Evolutionary conservation across 1,140 invertebrate species (phyloP), one percentile per base, ranked within the genome.

Genomic region (Papilio glaucus): DNA sequence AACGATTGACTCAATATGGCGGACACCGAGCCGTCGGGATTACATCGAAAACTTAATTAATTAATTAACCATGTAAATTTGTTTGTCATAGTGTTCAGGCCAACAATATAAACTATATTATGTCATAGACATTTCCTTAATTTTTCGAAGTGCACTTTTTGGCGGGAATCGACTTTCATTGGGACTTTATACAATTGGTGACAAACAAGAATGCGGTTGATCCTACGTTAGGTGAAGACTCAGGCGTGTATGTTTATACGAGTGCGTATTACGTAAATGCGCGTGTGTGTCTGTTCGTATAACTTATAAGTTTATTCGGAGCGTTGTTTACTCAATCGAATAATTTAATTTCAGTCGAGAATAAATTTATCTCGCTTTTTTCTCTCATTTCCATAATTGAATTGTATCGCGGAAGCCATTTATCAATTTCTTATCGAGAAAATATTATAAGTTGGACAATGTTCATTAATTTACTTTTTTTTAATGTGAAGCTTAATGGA

Each of bases 341-440:
- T 15, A 62, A 38, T 65, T 39, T 7, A 1, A 41, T 39, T 65
- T 6, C 29, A 39, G 8, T 21, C 15, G 21, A 65, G 13, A 39
- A 65, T 65, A 37, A 62, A 37, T 62, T 33, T 39, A 65, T 38
- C 33, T n/a, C n/a, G n/a, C n/a, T n/a, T 33, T 33, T 37, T 37
- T 38, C 37, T 65, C 37, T 38, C 62, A 65, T 65, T 65, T 65
- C 62, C 62, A 65, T 65, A 65, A 65, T 65, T 41, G 37, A 65
- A 65, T 37, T 12, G 13, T 62, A 62, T 65, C 62, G 18, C 15
- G 37, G 33, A 65, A 41, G 33, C 62, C 37, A 65, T 65, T 65
- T 39, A 65, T 65, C 62, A 65, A 18, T 63, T 39, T 18, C 62
- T 39, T 39, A 39, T 21, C 39, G 29, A 41, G 37, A 65, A 21